These are phyloP conservation scores for Drosophila hydei DNA, from an alignment of 1,140 invertebrate genomes.

Conservation along the genomic window DNA sequence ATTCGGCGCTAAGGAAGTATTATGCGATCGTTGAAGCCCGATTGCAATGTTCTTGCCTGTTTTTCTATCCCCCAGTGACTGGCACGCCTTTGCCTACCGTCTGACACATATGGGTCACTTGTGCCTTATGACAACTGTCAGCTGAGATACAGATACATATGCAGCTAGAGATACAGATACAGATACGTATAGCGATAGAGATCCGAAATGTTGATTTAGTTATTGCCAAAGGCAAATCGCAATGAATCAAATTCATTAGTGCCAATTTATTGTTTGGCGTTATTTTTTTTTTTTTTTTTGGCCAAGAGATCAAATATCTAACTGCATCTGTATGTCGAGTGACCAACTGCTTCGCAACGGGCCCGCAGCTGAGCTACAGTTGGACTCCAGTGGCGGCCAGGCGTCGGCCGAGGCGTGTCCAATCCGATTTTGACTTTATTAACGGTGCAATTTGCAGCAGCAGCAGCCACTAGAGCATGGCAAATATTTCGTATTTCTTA, in stretches of 20 bases:
- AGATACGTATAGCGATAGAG: no score
- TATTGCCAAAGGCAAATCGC: slow-evolving; percentile 71
- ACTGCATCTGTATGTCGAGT: slow-evolving; percentile 30
- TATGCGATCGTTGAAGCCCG: background rate
- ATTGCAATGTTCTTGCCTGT: background rate
- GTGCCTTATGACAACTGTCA: slow-evolving; percentile 48
- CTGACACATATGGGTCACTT: slow-evolving; percentile 43
- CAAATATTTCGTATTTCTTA: slow-evolving; percentile 33
- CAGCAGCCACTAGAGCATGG: slow-evolving; percentile 36
- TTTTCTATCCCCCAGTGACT: background rate
- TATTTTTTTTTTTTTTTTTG: slow-evolving; percentile 6
- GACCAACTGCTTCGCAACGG: no score
- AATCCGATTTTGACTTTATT: slow-evolving; percentile 81
- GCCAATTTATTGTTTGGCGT: slow-evolving; percentile 74
- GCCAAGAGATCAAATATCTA: slow-evolving; percentile 49
- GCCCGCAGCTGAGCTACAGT: slow-evolving; percentile 31
- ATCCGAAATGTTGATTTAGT: slow-evolving; percentile 59
- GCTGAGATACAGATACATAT: background rate
- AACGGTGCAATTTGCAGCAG: slow-evolving; percentile 74
- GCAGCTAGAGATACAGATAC: no score
- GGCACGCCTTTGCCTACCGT: slow-evolving; percentile 31
- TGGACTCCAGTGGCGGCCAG: slow-evolving; percentile 3
- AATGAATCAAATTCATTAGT: slow-evolving; percentile 81
- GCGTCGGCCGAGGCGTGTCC: slow-evolving; percentile 58
- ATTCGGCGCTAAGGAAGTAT: no score